A percentile compares a stretch with the other conserved stretches of the same genome.
phyloP scores from a whole-genome alignment of 2,797 vertebrate genomes.

The Myoxocephalus aenaeus region DNA sequence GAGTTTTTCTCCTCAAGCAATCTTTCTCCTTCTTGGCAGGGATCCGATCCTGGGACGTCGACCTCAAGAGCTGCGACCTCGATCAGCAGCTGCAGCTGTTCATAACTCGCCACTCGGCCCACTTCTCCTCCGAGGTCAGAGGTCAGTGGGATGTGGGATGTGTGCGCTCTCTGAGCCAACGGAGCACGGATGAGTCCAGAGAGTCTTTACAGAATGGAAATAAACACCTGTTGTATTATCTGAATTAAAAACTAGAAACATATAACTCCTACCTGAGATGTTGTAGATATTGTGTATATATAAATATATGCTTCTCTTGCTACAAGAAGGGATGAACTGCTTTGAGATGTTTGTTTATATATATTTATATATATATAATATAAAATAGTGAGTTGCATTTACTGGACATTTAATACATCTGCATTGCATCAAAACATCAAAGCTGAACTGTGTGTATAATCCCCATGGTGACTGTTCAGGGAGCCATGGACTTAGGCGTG shows the following conservation, averaged over 20 bases:
- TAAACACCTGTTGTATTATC: background rate
- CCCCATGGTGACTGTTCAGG: conserved; percentile 53
- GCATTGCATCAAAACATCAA: conserved; percentile 54
- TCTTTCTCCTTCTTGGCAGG: conserved; percentile 79
- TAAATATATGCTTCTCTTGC: background rate
- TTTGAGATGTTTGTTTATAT: no score
- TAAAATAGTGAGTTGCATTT: conserved; percentile 6
- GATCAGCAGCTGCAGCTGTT: conserved; percentile 93
- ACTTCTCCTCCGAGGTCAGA: conserved; percentile 96
- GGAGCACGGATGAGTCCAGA: background rate
- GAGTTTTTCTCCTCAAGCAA: conserved; percentile 7
- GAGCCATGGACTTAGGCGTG: conserved; percentile 20
- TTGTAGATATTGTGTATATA: background rate
- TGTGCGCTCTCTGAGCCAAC: background rate
- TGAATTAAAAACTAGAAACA: background rate
- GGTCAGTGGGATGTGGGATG: conserved; percentile 84
- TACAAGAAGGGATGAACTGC: background rate
- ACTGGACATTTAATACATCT: conserved; percentile 49
- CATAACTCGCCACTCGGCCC: conserved; percentile 93
- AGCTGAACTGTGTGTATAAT: conserved; percentile 42
- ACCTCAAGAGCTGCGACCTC: conserved; percentile 88
- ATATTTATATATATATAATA: no score
- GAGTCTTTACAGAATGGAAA: background rate
- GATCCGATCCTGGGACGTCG: conserved; percentile 93
- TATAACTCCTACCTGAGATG: background rate